Base-by-base conservation (phyloP, 2,888 invertebrate genomes). In the Gasteruption jaculator region DNA sequence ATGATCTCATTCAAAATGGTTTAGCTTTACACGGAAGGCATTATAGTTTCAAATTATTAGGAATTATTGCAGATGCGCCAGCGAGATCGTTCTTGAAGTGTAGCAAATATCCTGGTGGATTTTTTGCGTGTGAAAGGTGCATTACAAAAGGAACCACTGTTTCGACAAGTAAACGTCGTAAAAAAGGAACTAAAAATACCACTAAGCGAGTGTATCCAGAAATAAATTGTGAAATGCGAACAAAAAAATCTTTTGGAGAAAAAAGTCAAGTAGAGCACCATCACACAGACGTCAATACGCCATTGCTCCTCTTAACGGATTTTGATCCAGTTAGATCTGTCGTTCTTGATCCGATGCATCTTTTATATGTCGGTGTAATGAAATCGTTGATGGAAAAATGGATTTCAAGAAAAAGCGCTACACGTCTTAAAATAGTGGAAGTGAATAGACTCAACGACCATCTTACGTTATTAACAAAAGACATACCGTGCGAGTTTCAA, bases 401-500 rank as follows among this genome's bases (percentile, higher is more conserved):
- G 15, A 11, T 39, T n/a, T 19, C 12, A 19, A 25, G 39, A 3
- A 39, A 29, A 12, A 27, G 39, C 4, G 8, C 11, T n/a, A n/a
- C n/a, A n/a, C n/a, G n/a, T n/a, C n/a, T n/a, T n/a, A n/a, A n/a
- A n/a, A n/a, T n/a, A n/a, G n/a, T n/a, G n/a, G n/a, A n/a, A n/a
- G n/a, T n/a, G n/a, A n/a, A n/a, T n/a, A n/a, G n/a, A n/a, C n/a
- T n/a, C n/a, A n/a, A n/a, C n/a, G n/a, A n/a, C n/a, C n/a, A n/a
- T n/a, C n/a, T n/a, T n/a, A n/a, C n/a, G 12, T 4, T 24, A n/a
- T 20, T 47, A 3, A 18, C 36, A 4, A 18, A 30, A 16, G 30
- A 38, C n/a, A 36, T 56, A 7, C 50, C 53, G 6, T 3, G 5
- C 4, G 54, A 56, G 31, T 55, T 56, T 34, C 52, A 54, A 43